These are phyloP conservation scores for Xiphias gladius DNA, from an alignment of 2,113 vertebrate species.

Conservation along the genomic window DNA sequence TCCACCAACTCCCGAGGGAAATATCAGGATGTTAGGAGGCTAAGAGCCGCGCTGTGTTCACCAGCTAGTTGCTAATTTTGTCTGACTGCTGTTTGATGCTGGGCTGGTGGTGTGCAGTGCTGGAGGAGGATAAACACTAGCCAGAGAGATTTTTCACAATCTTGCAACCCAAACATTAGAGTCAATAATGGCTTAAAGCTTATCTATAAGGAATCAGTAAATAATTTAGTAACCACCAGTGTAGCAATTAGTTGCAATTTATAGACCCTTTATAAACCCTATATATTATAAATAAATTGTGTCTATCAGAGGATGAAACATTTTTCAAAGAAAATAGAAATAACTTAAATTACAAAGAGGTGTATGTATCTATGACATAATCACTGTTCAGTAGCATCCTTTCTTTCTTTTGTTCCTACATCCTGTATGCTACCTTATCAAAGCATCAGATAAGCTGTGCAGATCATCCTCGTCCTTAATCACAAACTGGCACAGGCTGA, in stretches of 20 bases:
- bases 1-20: neutral
- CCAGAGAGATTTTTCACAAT: neutral
- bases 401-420: conserved; percentile 18
- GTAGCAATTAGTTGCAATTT: neutral
- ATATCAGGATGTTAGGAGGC: neutral
- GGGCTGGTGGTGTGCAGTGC: neutral
- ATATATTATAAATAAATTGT: neutral
- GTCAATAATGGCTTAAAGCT: neutral
- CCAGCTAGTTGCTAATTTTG: neutral
- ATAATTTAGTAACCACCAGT: neutral
- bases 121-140: neutral
- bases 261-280: neutral
- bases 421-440: conserved; percentile 52
- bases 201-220: neutral
- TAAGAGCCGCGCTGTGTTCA: neutral
- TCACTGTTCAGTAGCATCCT: conserved; percentile 33
- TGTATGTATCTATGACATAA: conserved; percentile 4
- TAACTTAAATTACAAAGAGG: neutral
- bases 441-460: conserved; percentile 56
- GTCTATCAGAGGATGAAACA: neutral
- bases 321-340: neutral
- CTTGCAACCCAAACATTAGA: neutral
- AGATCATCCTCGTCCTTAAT: conserved; percentile 70
- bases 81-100: neutral
- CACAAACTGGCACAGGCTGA: conserved; percentile 67